Evolutionary conservation across 2,888 invertebrate genomes (phyloP), one percentile per base, ranked within the genome.

Genomic region (Erebia palarica): DNA sequence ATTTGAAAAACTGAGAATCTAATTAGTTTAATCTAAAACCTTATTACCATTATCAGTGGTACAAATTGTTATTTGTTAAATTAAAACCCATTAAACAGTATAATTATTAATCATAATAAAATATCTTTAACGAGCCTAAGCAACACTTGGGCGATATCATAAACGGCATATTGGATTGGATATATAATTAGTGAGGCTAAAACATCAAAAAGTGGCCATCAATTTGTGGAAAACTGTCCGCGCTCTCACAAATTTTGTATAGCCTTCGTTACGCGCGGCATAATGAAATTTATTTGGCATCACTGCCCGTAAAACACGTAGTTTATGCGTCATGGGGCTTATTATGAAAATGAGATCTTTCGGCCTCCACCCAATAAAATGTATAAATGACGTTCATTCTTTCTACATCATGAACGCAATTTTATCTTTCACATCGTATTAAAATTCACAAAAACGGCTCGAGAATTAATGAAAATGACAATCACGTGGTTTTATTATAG

Each of bases 321-420:
- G 90, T 88, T 89, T 88, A 90, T 87, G 81, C 78, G 80, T 78
- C 80, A 80, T 78, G 78, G 81, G 79, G 77, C 84, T 86, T 86
- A 86, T 87, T 86, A 87, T 83, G 83, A 84, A 83, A 81, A 80
- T 80, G 83, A 80, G 77, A 81, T 78, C 84, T 86, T 89, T 86
- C 85, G 80, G 83, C 82, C 81, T 81, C 80, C 80, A 78, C 80
- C 81, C 82, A 83, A 88, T 90, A 90, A 90, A 87, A 84, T 88
- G 86, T 87, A 85, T 81, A 86, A 86, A 84, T 81, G 85, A 87
- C 86, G 85, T 87, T 85, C 85, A 89, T 83, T 81, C 75, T 87
- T 84, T 85, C 88, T 83, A 81, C 77, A 82, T 77, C 47, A 47
- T 76, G 75, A 78, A 81, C 77, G 77, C 81, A 80, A 84, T 87